Evolutionary conservation across 1,140 invertebrate species (phyloP), one percentile per base, ranked within the genome.

Genomic region (Cryptotermes secundus): DNA sequence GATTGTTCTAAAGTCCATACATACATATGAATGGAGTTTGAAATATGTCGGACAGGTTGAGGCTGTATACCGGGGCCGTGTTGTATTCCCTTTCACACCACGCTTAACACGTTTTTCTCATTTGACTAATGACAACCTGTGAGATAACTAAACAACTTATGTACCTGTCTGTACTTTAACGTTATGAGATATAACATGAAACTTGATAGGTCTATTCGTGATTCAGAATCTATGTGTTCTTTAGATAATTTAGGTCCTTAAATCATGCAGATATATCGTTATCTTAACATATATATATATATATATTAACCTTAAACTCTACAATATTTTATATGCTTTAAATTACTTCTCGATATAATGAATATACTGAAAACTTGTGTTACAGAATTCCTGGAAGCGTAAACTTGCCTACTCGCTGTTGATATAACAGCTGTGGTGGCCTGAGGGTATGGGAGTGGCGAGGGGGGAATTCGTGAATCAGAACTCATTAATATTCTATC

Each of bases 11-110:
- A 72, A 72, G 26, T 26, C n/a, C 26, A 31, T 72, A 6, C n/a
- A 72, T 72, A 72, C n/a, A 72, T 7, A 72, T 31, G 59, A 9
- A 31, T 31, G 26, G 59, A 9, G 9, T 72, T 72, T 72, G 59
- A 72, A 72, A 72, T 31, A 72, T 72, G 59, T 72, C 59, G 59
- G 31, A 72, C 59, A 72, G 59, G 59, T 72, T 72, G 59, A 72
- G n/a, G 59, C 26, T 31, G 59, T 72, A 72, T 72, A n/a, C 26
- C 59, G 31, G 4, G 10, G n/a, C 59, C 26, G 4, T 72, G 59
- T 72, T 72, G 0, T 72, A 3, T 72, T n/a, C 7, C 59, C 2
- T 26, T 72, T 72, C 59, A 72, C 59, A 72, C 59, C 7, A n/a
- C 31, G 59, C 59, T 72, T n/a, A n/a, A 72, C 59, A 72, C n/a